phyloP scores from a whole-genome alignment of 2,113 vertebrate species.

The Microcebus griseorufus region DNA sequence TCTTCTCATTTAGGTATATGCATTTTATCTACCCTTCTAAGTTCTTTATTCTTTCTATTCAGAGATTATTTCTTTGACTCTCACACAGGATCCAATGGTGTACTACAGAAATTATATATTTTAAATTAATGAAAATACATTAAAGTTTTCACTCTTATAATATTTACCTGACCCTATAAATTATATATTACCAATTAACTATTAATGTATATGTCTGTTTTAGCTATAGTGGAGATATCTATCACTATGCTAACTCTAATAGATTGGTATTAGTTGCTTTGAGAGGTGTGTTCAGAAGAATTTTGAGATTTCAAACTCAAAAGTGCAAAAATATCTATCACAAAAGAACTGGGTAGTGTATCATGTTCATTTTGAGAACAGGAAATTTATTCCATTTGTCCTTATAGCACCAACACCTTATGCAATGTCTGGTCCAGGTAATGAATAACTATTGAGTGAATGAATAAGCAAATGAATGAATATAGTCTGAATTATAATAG shows the following conservation, averaged over 20 bases:
- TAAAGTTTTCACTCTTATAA: neutral
- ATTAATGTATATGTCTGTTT: neutral
- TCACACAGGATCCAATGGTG: neutral
- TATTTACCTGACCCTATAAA: neutral
- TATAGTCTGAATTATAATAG: neutral
- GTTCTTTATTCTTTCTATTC: neutral
- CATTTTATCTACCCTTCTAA: neutral
- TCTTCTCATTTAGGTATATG: too few relatives aligned
- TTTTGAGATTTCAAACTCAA: neutral
- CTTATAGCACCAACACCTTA: neutral
- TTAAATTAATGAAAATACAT: neutral
- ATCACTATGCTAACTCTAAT: neutral
- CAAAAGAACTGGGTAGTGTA: neutral
- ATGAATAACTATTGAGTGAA: slow-evolving; percentile 4
- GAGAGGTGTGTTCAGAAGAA: neutral
- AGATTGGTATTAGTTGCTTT: neutral
- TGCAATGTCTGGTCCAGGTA: neutral
- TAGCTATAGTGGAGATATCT: neutral
- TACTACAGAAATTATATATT: neutral
- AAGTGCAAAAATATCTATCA: neutral
- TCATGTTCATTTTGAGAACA: neutral
- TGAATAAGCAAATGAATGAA: neutral
- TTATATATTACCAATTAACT: neutral
- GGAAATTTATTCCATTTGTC: neutral
- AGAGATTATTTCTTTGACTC: neutral